A percentile compares a stretch with the other conserved stretches of the same genome.
phyloP scores from a whole-genome alignment of 2,888 invertebrate genomes.

The Synanthedon formicaeformis region DNA sequence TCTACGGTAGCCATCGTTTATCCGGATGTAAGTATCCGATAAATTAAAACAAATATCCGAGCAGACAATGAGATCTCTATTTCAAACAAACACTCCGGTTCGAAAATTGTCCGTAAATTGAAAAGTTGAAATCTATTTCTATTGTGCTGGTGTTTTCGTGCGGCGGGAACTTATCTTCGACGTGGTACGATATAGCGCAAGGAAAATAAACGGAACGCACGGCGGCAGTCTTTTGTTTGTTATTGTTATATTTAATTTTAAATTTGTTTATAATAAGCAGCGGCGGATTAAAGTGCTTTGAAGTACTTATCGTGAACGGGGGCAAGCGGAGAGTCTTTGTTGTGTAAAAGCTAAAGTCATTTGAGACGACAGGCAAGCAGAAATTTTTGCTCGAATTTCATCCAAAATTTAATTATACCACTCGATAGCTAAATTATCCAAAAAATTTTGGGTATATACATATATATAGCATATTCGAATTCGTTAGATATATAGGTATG shows the following conservation, averaged over 20 bases:
- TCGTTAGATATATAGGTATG: too few species aligned
- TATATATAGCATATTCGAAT: too few species aligned
- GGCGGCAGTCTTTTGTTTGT: conserved; percentile 39
- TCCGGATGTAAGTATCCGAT: too few species aligned
- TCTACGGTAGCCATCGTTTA: too few species aligned
- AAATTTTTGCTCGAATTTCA: too few species aligned
- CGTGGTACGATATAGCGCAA: conserved; percentile 7
- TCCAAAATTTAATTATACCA: too few species aligned
- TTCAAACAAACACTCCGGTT: neutral
- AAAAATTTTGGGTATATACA: too few species aligned
- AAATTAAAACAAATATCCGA: too few species aligned
- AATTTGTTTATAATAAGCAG: conserved; percentile 40
- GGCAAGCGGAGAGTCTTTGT: conserved; percentile 1
- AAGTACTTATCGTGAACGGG: conserved; percentile 23
- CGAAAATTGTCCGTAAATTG: conserved; percentile 10
- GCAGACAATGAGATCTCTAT: neutral
- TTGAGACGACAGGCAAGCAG: neutral
- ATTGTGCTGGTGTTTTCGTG: neutral
- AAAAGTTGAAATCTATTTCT: conserved; percentile 9
- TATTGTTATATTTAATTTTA: conserved; percentile 57
- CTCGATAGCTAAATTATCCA: too few species aligned
- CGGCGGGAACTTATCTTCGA: neutral
- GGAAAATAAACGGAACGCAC: conserved; percentile 30
- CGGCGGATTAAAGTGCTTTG: conserved; percentile 32
- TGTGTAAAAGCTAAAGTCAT: neutral